Base-by-base conservation (phyloP, 2,113 vertebrate genomes). In the Rhinolophus sinicus region DNA sequence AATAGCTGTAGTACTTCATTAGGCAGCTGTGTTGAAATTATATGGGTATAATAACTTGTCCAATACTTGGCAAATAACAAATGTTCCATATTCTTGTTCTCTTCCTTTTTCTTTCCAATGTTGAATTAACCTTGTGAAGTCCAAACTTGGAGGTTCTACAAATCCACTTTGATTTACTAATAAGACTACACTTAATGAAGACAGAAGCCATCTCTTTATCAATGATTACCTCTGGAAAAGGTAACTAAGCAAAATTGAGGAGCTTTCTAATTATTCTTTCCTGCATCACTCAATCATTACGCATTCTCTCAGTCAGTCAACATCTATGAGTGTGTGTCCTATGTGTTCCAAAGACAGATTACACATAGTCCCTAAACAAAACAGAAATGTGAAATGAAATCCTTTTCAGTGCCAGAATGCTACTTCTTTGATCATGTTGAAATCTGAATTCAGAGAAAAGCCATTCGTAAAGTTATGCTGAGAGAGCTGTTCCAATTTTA, bases 371-470 rank as follows among this genome's bases (percentile, higher is more conserved):
- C 65, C 40, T 69, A 94, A 84, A 80, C 64, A 85, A 81, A 93
- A 52, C 4, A 88, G 58, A 88, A 92, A 81, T 22, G 24, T 69
- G 73, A 94, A 92, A 67, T 30, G 24, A 80, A 95, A 84, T 65
- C 40, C 35, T 69, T 50, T 65, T 40, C 28, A 67, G 35, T 64
- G 69, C 30, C 54, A 76, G 83, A 86, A 72, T 70, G 60, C 19
- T 19, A 72, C 19, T 88, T 65, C 33, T 88, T 40, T 83, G 26
- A 64, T 86, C 58, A 50, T n/a, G 58, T 16, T 12, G 28, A 92
- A 82, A 90, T 24, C 82, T 33, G 30, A 76, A 62, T 88, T 62
- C 15, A 72, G 72, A 84, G 84, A 78, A 78, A 83, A 87, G 40
- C 35, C 35, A 47, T n/a, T 88, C 65, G 44, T 47, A 35, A 72